A percentile compares a stretch with the other conserved stretches of the same genome.
Evolutionary conservation across 2,797 vertebrate genomes (phyloP).

Genomic region (Astyanax mexicanus): DNA sequence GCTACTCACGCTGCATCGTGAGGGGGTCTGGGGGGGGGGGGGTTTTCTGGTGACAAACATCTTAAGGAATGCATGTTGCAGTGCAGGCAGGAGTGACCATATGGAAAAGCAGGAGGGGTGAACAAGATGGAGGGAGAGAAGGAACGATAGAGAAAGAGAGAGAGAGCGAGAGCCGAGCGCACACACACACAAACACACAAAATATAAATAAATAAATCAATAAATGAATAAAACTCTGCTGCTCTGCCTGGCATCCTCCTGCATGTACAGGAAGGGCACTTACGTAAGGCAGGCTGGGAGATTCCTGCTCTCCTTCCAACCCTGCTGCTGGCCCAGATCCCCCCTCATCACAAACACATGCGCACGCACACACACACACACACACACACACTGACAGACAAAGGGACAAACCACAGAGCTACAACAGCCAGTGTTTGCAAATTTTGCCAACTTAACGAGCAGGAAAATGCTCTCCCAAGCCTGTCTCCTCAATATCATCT

Average conservation of each 20-base stretch:
- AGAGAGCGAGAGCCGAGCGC: not conserved
- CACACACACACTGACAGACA: conserved; percentile 1
- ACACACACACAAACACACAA: not conserved
- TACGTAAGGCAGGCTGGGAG: conserved; percentile 56
- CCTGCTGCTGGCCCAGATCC: conserved; percentile 43
- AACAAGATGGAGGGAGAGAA: not conserved
- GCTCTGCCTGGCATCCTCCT: conserved; percentile 32
- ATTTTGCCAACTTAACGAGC: not conserved
- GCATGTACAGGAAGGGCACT: conserved; percentile 53
- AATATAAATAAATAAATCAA: not conserved
- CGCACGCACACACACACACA: conserved; percentile 30
- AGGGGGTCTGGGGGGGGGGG: not conserved
- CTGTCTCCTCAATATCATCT: not conserved
- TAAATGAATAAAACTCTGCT: not conserved
- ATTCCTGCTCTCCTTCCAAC: conserved; percentile 43
- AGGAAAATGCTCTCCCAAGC: not conserved
- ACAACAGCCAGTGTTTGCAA: not conserved
- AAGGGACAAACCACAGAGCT: not conserved
- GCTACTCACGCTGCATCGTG: not conserved
- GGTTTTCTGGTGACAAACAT: conserved; percentile 63
- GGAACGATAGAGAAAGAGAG: not conserved
- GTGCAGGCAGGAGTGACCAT: conserved; percentile 66
- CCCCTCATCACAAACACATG: conserved; percentile 29
- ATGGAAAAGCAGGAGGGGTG: conserved; percentile 70
- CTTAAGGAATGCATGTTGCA: conserved; percentile 71